These are phyloP conservation scores for Trachelus troglodyta DNA, from an alignment of 2,888 invertebrate genomes.

Conservation along the genomic window DNA sequence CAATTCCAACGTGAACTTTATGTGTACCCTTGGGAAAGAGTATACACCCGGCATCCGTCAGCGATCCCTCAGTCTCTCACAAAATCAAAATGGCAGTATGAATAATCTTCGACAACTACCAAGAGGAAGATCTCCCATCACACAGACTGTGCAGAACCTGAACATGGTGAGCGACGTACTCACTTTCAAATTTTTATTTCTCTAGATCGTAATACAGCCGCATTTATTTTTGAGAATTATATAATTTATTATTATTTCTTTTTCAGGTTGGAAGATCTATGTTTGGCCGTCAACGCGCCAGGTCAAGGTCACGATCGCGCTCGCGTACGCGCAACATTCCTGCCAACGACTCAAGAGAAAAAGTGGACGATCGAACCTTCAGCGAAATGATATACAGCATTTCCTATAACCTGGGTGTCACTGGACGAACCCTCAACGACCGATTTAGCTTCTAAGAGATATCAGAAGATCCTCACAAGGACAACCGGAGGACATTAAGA, in stretches of 20 bases:
- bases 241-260: neutral
- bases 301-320: conserved; percentile 58
- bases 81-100: conserved; percentile 35
- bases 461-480: neutral
- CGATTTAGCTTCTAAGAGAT: conserved; percentile 57
- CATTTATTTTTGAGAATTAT: neutral
- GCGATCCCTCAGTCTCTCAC: conserved; percentile 42
- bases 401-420: conserved; percentile 54
- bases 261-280: conserved; percentile 37
- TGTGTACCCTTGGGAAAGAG: conserved; percentile 50
- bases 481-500: neutral
- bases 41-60: conserved; percentile 37
- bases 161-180: conserved; percentile 39
- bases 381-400: conserved; percentile 62
- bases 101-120: conserved; percentile 41
- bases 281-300: conserved; percentile 43
- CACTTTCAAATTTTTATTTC: neutral
- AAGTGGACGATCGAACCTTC: conserved; percentile 57
- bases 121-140: conserved; percentile 57
- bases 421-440: conserved; percentile 61
- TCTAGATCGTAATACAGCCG: neutral
- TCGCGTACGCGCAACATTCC: conserved; percentile 49
- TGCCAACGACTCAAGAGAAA: conserved; percentile 36
- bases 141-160: conserved; percentile 48
- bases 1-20: conserved; percentile 52